phyloP scores from a whole-genome alignment of 2,888 invertebrate genomes.

The Rambutsinella grinnellia region DNA sequence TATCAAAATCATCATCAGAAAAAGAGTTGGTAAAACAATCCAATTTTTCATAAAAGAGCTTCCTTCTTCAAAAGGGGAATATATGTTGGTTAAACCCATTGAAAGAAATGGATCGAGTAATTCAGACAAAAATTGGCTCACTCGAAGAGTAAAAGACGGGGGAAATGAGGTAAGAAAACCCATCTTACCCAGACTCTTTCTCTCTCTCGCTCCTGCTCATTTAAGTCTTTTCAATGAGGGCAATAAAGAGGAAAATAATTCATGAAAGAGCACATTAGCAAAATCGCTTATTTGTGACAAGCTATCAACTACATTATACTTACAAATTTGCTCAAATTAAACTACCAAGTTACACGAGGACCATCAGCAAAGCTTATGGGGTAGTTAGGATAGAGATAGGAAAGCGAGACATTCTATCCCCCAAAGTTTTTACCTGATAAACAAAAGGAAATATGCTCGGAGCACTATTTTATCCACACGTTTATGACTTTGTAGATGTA shows the following conservation, averaged over 20 bases:
- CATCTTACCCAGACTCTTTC: neutral
- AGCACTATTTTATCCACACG: neutral
- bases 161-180: neutral
- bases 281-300: conserved; percentile 26
- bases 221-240: too few relatives aligned
- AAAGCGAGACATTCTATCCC: neutral
- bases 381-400: too few relatives aligned
- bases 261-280: neutral
- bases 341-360: conserved; percentile 28
- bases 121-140: neutral
- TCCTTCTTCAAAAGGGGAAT: neutral
- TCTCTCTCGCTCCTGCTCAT: neutral
- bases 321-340: conserved; percentile 14
- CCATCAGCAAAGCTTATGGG: too few relatives aligned
- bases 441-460: neutral
- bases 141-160: neutral
- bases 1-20: conserved; percentile 32
- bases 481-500: neutral
- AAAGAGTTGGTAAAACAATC: conserved; percentile 30
- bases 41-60: conserved; percentile 25
- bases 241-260: too few relatives aligned
- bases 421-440: neutral
- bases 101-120: neutral
- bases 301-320: neutral
- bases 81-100: neutral